Evolutionary conservation across 2,888 invertebrate genomes (phyloP), one percentile per base, ranked within the genome.

Genomic region (Heliconius hortense): DNA sequence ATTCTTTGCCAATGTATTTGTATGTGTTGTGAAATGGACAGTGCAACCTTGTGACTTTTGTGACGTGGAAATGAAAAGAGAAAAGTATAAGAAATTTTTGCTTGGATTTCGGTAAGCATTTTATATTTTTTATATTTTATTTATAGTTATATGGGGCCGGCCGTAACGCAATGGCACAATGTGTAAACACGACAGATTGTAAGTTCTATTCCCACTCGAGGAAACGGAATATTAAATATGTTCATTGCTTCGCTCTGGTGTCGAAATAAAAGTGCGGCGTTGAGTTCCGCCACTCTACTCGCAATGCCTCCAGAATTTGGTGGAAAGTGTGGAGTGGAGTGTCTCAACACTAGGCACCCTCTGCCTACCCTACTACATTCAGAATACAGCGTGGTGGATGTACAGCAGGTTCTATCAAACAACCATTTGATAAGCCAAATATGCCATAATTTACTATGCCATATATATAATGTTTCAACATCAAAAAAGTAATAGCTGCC

Each of bases 51-150:
- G 84, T 81, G 81, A 85, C 82, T 82, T 71, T 85, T 80, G 80
- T 82, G 82, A 82, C 87, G 88, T 89, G 90, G 93, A 92, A 88
- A 94, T 93, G 93, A 93, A 93, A 93, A 94, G 92, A 89, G 93
- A 93, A 93, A 94, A 94, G 89, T 93, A 93, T 84, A 93, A 92
- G 91, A 85, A 82, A 83, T 84, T 82, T 80, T 83, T 82, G 82
- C 86, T 84, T 83, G 84, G 87, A 88, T 82, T 88, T 84, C 83
- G 90, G 93, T 93, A 81, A 90, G 91, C 85, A 59, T 28, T 63
- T 28, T 24, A 15, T 66, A n/a, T 53, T 53, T 28, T 48, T 56
- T 56, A 53, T 53, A 8, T 48, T 48, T 48, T 43, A 13, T 13
- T 43, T 39, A 3, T 13, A 39, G 13, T 13, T 39, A 39, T 11